Conservation (phyloP, 2,113 vertebrate species). For the Notothenia coriiceps region DNA sequence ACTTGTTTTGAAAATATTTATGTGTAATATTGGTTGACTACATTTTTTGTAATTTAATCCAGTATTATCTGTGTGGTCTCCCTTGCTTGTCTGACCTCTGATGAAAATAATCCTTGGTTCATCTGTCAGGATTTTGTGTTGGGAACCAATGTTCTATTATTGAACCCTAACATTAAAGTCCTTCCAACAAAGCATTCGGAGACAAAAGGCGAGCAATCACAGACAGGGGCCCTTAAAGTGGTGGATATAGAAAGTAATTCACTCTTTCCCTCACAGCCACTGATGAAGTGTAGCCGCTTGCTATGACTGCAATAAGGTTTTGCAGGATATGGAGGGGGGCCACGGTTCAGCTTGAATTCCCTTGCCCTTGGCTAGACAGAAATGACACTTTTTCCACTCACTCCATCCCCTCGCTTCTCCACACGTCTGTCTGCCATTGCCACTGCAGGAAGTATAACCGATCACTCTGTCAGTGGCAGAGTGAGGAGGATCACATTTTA, state of each 20-base stretch:
- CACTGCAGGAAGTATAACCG: constrained; percentile 12
- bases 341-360: constrained; percentile 47
- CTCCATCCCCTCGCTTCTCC: background rate
- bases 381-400: constrained; percentile 39
- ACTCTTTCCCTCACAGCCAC: background rate
- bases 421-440: constrained; percentile 2
- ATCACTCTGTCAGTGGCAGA: constrained; percentile 18
- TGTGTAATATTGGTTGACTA: background rate
- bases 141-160: background rate
- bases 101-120: background rate
- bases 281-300: constrained; percentile 46
- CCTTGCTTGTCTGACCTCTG: too few species aligned
- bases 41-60: too few species aligned
- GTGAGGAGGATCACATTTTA: constrained; percentile 28
- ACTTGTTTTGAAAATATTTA: too few species aligned
- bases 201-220: constrained; percentile 10
- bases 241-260: constrained; percentile 20
- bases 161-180: background rate
- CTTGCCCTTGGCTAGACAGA: constrained; percentile 54
- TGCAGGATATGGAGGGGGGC: constrained; percentile 43
- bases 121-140: background rate
- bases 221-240: background rate
- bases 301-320: constrained; percentile 41
- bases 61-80: too few species aligned
- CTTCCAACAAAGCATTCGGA: background rate